phyloP scores from a whole-genome alignment of 2,888 invertebrate species.

The Cactoblastis cactorum region DNA sequence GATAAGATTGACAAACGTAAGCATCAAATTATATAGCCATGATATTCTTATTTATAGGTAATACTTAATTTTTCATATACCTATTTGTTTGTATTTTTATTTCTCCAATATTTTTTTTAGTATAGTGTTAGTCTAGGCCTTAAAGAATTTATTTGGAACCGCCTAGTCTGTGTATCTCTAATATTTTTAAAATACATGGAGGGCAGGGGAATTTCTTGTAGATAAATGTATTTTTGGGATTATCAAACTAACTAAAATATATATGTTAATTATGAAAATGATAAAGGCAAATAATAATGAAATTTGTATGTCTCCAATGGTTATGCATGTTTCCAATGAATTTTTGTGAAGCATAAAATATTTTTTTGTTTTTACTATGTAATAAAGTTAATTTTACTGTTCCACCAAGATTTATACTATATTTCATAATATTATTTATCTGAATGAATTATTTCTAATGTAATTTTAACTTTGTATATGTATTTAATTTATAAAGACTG shows the following conservation, averaged over 20 bases:
- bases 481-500: no score
- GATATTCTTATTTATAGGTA: not conserved
- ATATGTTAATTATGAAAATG: no score
- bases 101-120: not conserved
- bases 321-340: no score
- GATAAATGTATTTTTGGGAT: not conserved
- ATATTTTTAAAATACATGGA: constrained; percentile 13
- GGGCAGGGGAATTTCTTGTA: constrained; percentile 8
- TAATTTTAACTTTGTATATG: no score
- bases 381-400: not conserved
- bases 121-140: constrained; percentile 8
- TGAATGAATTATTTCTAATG: not conserved
- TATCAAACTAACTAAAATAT: not conserved
- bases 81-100: not conserved
- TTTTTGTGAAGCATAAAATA: no score
- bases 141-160: constrained; percentile 13
- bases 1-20: constrained; percentile 2
- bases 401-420: not conserved
- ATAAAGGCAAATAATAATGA: no score
- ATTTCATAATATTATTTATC: not conserved
- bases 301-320: no score
- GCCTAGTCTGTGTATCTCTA: constrained; percentile 15
- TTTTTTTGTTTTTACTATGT: not conserved
- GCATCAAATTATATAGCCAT: constrained; percentile 3
- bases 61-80: constrained; percentile 4